Evolutionary conservation across 2,113 vertebrate species (phyloP).

Genomic region (Indicator maculatus): DNA sequence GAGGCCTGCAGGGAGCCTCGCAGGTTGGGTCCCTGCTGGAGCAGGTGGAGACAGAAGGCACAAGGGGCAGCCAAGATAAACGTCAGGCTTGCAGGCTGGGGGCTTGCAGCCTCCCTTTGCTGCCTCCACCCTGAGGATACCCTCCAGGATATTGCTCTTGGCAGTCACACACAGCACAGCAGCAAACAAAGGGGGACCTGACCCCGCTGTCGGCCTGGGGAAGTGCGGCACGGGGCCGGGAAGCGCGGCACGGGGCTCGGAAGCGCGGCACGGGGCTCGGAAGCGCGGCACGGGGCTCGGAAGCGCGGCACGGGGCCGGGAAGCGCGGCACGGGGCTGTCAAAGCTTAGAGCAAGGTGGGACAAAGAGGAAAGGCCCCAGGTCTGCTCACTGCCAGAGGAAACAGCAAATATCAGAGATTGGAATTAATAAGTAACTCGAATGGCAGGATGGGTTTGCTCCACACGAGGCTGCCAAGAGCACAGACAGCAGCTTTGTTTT

Average conservation of each 20-base stretch:
- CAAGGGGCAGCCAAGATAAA: accelerated
- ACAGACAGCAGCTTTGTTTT: neutral
- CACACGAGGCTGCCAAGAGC: neutral
- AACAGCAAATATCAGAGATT: neutral
- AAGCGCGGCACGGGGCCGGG: accelerated
- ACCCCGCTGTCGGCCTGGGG: accelerated
- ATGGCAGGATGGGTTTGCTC: accelerated
- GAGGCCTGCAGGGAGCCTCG: neutral
- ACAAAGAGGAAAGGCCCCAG: accelerated
- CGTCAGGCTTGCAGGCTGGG: accelerated
- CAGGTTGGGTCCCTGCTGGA: accelerated
- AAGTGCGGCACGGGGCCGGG: accelerated
- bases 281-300: no score
- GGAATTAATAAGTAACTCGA: neutral
- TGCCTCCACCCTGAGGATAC: neutral
- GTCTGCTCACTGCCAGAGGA: neutral
- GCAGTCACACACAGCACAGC: neutral
- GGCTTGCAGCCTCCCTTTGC: no score
- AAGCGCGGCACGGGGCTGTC: accelerated
- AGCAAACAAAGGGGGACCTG: neutral
- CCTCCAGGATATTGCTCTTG: accelerated
- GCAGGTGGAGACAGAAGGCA: accelerated
- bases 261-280: accelerated
- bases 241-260: no score
- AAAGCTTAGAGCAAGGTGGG: neutral